These are phyloP conservation scores for Rutilus rutilus DNA, from an alignment of 2,113 vertebrate species.

Conservation along the genomic window DNA sequence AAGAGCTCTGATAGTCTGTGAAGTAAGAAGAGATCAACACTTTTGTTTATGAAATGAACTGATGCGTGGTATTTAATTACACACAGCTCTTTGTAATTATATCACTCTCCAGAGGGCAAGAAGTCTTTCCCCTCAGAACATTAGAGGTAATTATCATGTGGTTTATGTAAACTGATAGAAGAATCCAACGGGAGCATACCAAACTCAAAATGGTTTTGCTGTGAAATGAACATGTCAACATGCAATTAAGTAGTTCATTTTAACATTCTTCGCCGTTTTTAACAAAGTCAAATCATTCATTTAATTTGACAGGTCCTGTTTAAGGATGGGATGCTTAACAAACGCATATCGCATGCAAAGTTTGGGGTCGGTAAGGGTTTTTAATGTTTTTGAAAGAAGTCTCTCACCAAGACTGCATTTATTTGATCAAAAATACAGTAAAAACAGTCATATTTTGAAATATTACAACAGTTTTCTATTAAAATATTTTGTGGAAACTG, in stretches of 20 bases:
- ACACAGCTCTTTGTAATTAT: not conserved
- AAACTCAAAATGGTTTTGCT: not conserved
- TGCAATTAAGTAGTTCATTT: not conserved
- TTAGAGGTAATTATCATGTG: conserved; percentile 6
- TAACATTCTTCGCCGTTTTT: not conserved
- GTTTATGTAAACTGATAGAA: not conserved
- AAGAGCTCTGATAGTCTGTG: not conserved
- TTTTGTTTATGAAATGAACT: not conserved
- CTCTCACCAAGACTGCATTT: not conserved
- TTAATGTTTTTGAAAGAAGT: not conserved
- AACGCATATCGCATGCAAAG: not conserved
- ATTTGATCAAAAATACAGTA: not conserved
- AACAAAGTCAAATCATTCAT: not conserved
- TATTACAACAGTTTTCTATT: not conserved
- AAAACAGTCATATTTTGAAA: not conserved
- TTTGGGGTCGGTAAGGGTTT: not conserved
- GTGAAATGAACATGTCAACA: not conserved
- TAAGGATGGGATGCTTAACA: not conserved
- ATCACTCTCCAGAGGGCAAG: not conserved
- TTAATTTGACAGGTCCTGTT: not conserved
- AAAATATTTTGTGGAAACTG: not conserved
- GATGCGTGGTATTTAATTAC: not conserved
- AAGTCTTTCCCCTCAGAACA: conserved; percentile 13
- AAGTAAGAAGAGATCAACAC: not conserved
- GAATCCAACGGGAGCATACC: not conserved